Evolutionary conservation across 1,140 invertebrate species (phyloP), one percentile per base, ranked within the genome.

Genomic region (Drosophila insularis): DNA sequence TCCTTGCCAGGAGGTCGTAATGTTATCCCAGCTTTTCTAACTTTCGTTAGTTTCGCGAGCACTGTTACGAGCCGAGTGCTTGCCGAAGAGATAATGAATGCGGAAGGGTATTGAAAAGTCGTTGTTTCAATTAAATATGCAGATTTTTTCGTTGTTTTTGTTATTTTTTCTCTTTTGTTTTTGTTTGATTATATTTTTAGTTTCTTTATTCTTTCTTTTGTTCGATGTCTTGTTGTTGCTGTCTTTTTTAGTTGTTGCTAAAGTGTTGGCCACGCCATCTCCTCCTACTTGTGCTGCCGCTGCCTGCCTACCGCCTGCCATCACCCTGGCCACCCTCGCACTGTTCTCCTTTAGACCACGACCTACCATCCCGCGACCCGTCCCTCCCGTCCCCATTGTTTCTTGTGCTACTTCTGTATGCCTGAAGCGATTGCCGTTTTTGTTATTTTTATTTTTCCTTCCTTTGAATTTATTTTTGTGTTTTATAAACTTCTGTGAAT

Each of bases 401-500:
- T 21, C 10, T 50, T 50, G 43, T 21, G 74, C 59, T 76, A 71
- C 59, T 65, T 65, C 58, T 61, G 65, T 39, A 27, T 68, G 63
- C 68, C 68, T 65, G 23, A 54, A 68, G 70, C 61, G 73, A 53
- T 81, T 74, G 67, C 78, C 68, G 70, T 81, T 86, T 86, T 81
- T 86, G 70, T 81, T 86, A 81, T 86, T 86, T 78, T 86, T 86
- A 86, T 86, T 86, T 70, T 69, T 68, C 78, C 84, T 86, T 86
- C 82, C 82, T 86, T 86, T 81, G 75, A 87, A 86, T 86, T 86
- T 86, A 86, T 86, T 87, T 86, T 76, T 66, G 82, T 86, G 80
- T 71, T 81, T 86, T 86, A 86, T 86, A 86, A 86, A 86, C 81
- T 86, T 58, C 82, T 81, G 82, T 69, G 78, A 78, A 75, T 79